Evolutionary conservation across 2,888 invertebrate species (phyloP).

Genomic region (Phaonia tiefii): DNA sequence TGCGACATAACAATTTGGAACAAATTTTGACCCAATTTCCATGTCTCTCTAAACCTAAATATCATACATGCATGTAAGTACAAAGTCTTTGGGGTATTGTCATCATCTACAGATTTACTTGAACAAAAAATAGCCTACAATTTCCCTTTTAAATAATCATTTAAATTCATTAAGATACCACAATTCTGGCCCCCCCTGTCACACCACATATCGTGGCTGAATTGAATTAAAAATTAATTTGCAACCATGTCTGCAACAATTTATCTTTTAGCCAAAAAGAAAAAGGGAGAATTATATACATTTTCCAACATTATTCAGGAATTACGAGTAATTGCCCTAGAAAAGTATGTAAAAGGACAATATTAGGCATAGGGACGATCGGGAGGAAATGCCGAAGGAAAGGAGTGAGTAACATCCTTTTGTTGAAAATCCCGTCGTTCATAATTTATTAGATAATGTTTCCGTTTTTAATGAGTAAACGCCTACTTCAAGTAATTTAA

Average conservation of each 20-base stretch:
- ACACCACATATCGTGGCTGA: neutral
- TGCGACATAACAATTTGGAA: too few relatives aligned
- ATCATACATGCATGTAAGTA: too few relatives aligned
- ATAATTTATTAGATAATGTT: slow-evolving; percentile 53
- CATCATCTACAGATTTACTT: too few relatives aligned
- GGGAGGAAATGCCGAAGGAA: neutral
- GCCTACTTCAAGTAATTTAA: slow-evolving; percentile 52
- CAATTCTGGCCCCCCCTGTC: neutral
- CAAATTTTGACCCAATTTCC: too few relatives aligned
- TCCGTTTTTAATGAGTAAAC: slow-evolving; percentile 50
- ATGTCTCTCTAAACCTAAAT: too few relatives aligned
- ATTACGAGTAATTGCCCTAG: slow-evolving; percentile 14
- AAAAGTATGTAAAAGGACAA: neutral
- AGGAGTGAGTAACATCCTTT: slow-evolving; percentile 8
- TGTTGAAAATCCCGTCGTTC: slow-evolving; percentile 28
- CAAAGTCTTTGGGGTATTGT: too few relatives aligned
- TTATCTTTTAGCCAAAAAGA: neutral
- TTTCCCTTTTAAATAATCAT: slow-evolving; percentile 4
- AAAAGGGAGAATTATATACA: neutral
- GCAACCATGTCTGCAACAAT: slow-evolving; percentile 16
- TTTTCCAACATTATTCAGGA: slow-evolving; percentile 2
- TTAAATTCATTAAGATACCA: slow-evolving; percentile 9
- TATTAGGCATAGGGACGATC: neutral
- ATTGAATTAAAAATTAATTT: slow-evolving; percentile 19
- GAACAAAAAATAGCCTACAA: neutral